Base-by-base conservation (phyloP, 2,113 vertebrate species). In the Pangasianodon hypophthalmus region DNA sequence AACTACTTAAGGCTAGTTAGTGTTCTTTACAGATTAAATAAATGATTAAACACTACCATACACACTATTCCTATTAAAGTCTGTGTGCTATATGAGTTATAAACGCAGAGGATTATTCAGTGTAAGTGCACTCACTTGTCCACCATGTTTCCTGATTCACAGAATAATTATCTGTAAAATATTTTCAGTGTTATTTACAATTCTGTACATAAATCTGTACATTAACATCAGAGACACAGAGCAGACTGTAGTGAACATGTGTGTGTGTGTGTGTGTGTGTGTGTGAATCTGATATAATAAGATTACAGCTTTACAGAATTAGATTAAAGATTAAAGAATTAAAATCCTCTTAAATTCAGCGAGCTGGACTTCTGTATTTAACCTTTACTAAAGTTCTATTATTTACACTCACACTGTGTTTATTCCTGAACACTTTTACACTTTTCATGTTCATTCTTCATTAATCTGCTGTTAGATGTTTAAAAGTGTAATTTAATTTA, bases 281-380 rank as follows among this genome's bases (percentile, higher is more conserved):
- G 26, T 32, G 18, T 50, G 64, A 95, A 95, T 94, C 93, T 91
- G 13, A 26, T 73, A 24, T 2, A 85, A 94, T 92, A 54, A 93
- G 95, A 95, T 95, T 95, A 95, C 0, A 58, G 62, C 75, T 80
- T 88, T 77, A 46, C 73, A 77, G 19, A 77, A 77, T 24, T 77
- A 77, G 73, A 73, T 73, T 73, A 73, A 8, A 50, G 77, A 80
- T 29, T 77, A 77, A 75, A 29, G 26, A 80, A 50, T 48, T 54
- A 32, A 81, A 81, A 81, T 81, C 79, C 79, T 32, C 79, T 81
- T 81, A 52, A 80, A 50, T 80, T 80, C 24, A 29, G 19, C 9
- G 21, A 50, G 75, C 50, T 50, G 46, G 26, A 80, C 19, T 54
- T 50, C 11, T 32, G 48, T 18, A 7, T 54, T 81, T 56, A 82